These are phyloP conservation scores for Pycnonotus jocosus DNA, from an alignment of 2,113 vertebrate species.

Conservation along the genomic window DNA sequence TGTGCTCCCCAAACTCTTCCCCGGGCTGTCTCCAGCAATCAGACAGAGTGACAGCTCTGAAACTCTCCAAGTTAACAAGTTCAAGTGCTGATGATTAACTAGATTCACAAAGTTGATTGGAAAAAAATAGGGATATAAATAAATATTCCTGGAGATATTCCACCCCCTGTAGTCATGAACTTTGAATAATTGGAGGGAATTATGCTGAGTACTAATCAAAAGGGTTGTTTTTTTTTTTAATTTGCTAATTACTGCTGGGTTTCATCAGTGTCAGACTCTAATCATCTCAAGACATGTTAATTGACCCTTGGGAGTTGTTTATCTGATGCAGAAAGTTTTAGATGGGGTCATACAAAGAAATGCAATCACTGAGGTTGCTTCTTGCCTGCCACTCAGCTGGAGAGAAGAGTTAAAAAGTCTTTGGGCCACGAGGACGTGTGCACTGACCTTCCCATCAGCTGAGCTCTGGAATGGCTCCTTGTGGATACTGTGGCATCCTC, in stretches of 20 bases:
- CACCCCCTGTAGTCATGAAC: constrained; percentile 83
- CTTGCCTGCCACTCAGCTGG: not conserved
- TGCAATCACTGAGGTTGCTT: constrained; percentile 47
- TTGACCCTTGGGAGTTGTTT: constrained; percentile 78
- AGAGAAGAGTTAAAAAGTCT: constrained; percentile 4
- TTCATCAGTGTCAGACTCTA: constrained; percentile 83
- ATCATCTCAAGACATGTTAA: constrained; percentile 83
- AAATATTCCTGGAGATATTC: constrained; percentile 81
- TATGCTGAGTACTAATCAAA: constrained; percentile 86
- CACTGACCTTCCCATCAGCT: not conserved
- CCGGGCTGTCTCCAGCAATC: constrained; percentile 51
- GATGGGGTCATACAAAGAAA: constrained; percentile 58
- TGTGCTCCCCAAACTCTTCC: constrained; percentile 12
- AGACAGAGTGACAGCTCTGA: constrained; percentile 56
- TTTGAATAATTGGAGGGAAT: constrained; percentile 86
- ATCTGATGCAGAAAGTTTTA: constrained; percentile 59
- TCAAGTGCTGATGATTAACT: constrained; percentile 70
- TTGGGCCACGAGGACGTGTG: not conserved
- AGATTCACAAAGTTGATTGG: constrained; percentile 75
- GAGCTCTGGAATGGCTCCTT: not conserved
- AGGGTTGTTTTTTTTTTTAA: constrained; percentile 69
- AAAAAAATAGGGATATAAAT: constrained; percentile 79
- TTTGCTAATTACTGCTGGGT: constrained; percentile 82
- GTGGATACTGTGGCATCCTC: not conserved
- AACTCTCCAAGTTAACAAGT: constrained; percentile 67